Percentiles rank a stretch among this genome's conserved stretches.
These are phyloP conservation scores for Chiroxiphia lanceolata DNA, from an alignment of 2,797 vertebrate genomes.

Conservation along the genomic window DNA sequence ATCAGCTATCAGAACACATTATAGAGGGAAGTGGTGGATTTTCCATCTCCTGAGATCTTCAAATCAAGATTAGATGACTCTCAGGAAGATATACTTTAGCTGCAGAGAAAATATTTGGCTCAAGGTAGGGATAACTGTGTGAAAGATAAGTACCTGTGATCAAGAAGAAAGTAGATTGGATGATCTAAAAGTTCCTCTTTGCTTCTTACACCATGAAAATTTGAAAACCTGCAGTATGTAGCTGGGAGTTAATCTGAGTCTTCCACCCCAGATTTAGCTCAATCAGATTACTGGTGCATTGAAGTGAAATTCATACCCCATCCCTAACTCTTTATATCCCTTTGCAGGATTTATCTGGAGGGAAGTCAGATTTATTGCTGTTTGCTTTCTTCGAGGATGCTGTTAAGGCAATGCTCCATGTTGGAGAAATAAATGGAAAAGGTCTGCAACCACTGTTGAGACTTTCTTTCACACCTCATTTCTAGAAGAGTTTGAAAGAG, in stretches of 20 bases:
- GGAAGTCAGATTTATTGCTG: neutral
- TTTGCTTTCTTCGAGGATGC: conserved; percentile 12
- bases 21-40: conserved; percentile 52
- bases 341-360: neutral
- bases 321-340: neutral
- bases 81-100: conserved; percentile 43
- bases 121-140: conserved; percentile 35
- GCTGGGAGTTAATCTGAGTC: conserved; percentile 18
- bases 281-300: neutral
- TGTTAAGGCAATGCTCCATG: neutral
- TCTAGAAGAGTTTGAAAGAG: neutral
- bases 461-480: neutral
- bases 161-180: conserved; percentile 52
- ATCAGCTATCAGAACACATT: conserved; percentile 61
- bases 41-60: conserved; percentile 61
- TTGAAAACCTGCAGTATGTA: neutral
- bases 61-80: conserved; percentile 59
- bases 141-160: conserved; percentile 54
- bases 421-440: conserved; percentile 3
- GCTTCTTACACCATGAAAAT: conserved; percentile 14
- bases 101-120: conserved; percentile 50
- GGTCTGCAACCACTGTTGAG: neutral
- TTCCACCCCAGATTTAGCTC: conserved; percentile 10
- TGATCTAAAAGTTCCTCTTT: conserved; percentile 22
- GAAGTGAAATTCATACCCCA: conserved; percentile 9